A percentile compares a stretch with the other conserved stretches of the same genome.
phyloP scores from a whole-genome alignment of 2,888 invertebrate species.

The Carterocephalus palaemon region DNA sequence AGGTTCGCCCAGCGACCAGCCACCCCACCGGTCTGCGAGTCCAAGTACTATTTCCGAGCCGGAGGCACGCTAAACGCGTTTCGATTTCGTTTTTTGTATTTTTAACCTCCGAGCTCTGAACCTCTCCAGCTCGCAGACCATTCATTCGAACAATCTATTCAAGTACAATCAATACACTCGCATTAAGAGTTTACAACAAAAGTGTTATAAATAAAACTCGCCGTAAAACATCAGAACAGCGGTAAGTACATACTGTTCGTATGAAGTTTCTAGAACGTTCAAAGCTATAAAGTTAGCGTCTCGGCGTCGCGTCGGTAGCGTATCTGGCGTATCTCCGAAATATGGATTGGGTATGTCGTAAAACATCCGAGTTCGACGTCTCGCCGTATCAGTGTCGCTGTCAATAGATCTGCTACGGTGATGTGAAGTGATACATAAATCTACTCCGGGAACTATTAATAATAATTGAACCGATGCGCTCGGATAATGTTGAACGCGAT shows the following conservation, averaged over 20 bases:
- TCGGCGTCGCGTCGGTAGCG: slow-evolving; percentile 28
- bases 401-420: slow-evolving; percentile 6
- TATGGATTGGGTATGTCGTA: slow-evolving; percentile 34
- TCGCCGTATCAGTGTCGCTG: slow-evolving; percentile 16
- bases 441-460: too few species aligned
- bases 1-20: too few species aligned
- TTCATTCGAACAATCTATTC: too few species aligned
- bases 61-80: too few species aligned
- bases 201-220: slow-evolving; percentile 10
- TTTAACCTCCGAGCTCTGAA: too few species aligned
- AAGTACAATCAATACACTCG: background rate
- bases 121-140: too few species aligned
- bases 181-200: slow-evolving; percentile 1
- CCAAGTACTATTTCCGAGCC: too few species aligned
- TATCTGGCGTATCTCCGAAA: slow-evolving; percentile 32
- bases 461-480: too few species aligned
- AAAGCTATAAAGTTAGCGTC: slow-evolving; percentile 32
- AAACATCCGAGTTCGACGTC: slow-evolving; percentile 33
- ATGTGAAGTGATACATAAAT: too few species aligned
- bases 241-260: slow-evolving; percentile 8
- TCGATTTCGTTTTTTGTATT: too few species aligned
- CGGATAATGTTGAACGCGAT: too few species aligned
- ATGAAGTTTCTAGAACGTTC: slow-evolving; percentile 19
- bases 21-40: too few species aligned
- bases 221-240: slow-evolving; percentile 10